A percentile compares a stretch with the other conserved stretches of the same genome.
phyloP scores from a whole-genome alignment of 2,113 vertebrate species.

The Excalfactoria chinensis region DNA sequence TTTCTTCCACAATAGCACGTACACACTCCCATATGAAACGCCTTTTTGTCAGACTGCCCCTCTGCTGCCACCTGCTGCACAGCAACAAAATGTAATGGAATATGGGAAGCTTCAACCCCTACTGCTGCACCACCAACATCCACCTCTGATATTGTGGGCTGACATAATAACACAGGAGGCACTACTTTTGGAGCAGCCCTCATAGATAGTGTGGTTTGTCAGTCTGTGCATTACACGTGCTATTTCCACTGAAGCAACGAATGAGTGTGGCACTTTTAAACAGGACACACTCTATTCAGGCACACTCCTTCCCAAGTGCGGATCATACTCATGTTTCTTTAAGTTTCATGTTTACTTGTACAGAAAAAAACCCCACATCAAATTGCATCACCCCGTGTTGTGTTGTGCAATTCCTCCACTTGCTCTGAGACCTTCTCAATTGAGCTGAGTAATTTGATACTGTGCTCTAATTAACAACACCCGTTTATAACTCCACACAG shows the following conservation, averaged over 20 bases:
- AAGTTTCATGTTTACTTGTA: background rate
- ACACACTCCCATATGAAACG: background rate
- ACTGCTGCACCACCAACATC: background rate
- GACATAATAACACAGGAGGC: too few species aligned
- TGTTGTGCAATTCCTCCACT: background rate
- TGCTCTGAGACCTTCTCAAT: background rate
- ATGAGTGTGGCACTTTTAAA: background rate
- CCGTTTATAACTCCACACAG: background rate
- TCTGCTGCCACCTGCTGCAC: background rate
- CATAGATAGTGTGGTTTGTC: background rate
- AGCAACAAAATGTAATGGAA: background rate
- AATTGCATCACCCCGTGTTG: background rate
- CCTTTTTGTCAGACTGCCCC: background rate
- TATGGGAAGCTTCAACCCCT: background rate
- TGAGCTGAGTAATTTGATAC: background rate
- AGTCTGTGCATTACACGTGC: background rate
- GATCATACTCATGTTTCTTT: background rate
- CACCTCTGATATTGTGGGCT: too few species aligned
- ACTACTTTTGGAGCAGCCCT: too few species aligned
- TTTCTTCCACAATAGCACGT: background rate
- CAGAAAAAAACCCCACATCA: background rate
- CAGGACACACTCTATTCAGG: background rate
- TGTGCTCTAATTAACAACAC: background rate
- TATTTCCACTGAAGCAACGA: background rate
- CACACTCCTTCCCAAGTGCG: background rate